Conservation (phyloP, 2,888 invertebrate genomes). For the Tipula lateralis region DNA sequence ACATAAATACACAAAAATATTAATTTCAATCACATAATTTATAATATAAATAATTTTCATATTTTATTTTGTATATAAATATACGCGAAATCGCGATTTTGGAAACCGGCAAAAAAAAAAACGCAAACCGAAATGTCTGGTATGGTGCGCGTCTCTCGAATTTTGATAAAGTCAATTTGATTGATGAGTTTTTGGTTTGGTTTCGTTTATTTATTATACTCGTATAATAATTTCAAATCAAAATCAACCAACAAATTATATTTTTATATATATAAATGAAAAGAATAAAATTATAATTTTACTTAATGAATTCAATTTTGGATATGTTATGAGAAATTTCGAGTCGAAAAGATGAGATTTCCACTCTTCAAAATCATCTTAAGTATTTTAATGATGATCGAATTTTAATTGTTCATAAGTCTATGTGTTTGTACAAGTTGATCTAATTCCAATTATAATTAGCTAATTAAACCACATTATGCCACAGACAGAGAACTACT, state of each 20-base stretch:
- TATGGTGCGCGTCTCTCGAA: background rate
- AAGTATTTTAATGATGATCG: background rate
- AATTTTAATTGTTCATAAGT: background rate
- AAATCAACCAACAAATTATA: conserved; percentile 3
- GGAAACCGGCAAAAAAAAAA: background rate
- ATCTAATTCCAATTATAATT: background rate
- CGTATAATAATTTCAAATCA: background rate
- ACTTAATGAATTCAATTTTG: conserved; percentile 1
- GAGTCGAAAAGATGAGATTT: background rate
- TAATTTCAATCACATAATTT: conserved; percentile 24
- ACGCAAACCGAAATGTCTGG: background rate
- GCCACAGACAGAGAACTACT: background rate
- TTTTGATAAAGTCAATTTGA: conserved; percentile 8
- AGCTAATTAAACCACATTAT: background rate
- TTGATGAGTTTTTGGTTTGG: background rate
- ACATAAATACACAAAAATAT: background rate
- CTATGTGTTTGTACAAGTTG: background rate
- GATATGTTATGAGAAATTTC: background rate
- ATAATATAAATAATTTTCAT: conserved; percentile 11
- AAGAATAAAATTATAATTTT: background rate
- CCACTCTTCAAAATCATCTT: background rate
- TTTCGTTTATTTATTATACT: background rate
- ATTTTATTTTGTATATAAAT: background rate
- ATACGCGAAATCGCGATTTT: background rate
- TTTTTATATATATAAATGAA: background rate